These are phyloP conservation scores for Phenacoccus solenopsis DNA, from an alignment of 1,140 invertebrate genomes.

Conservation along the genomic window DNA sequence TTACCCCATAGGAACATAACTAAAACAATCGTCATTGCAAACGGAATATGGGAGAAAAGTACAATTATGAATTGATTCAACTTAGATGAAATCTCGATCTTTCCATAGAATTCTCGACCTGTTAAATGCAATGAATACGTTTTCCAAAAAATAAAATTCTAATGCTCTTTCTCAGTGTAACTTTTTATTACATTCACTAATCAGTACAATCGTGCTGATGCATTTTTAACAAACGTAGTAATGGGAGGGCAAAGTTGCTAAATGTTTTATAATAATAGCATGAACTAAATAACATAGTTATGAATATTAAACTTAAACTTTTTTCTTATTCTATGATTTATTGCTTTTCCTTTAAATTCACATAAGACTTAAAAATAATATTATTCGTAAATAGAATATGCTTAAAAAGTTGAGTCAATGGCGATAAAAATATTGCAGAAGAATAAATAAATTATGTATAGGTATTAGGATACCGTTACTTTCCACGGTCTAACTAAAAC, in stretches of 20 bases:
- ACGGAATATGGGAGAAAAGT: no score
- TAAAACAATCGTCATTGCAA: no score
- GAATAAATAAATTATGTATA: no score
- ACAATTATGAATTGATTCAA: no score
- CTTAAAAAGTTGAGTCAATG: background rate
- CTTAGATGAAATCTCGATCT: no score
- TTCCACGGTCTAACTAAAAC: background rate
- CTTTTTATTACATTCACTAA: background rate
- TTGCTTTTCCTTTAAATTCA: background rate
- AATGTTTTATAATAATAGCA: background rate
- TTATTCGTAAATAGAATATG: background rate
- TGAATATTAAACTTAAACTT: background rate
- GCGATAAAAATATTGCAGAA: background rate
- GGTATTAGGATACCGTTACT: background rate
- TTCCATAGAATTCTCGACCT: no score
- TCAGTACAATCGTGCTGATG: background rate
- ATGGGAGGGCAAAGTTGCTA: background rate
- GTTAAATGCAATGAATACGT: no score
- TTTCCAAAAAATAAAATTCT: no score
- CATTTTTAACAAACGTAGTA: background rate
- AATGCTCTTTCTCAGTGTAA: no score
- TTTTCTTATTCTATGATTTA: background rate
- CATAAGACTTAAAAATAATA: background rate
- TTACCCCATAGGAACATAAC: no score
- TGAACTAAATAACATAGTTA: background rate